These are phyloP conservation scores for Amphipoea oculea DNA, from an alignment of 2,888 invertebrate species.

Conservation along the genomic window DNA sequence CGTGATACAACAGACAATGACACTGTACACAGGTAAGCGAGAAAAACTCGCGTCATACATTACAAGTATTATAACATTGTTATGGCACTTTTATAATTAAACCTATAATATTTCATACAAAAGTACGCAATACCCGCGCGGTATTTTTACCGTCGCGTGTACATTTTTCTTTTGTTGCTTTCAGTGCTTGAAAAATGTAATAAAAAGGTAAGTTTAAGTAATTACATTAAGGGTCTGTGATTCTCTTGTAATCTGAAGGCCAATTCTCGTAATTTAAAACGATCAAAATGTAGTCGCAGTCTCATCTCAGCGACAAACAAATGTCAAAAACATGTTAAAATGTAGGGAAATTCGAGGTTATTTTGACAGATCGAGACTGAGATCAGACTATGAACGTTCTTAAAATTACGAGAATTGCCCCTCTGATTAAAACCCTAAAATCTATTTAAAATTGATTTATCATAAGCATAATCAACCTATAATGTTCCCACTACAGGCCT, in stretches of 20 bases:
- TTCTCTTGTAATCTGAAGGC: conserved; percentile 2
- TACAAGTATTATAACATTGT: conserved; percentile 47
- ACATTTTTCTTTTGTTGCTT: conserved; percentile 33
- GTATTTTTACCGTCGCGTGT: conserved; percentile 31
- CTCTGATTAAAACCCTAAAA: conserved; percentile 8
- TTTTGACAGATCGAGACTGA: no score
- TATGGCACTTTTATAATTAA: conserved; percentile 58
- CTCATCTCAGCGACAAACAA: no score
- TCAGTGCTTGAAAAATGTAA: conserved; percentile 10
- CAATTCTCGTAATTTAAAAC: no score
- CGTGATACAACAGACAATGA: conserved; percentile 65
- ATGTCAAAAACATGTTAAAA: no score
- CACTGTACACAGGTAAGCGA: conserved; percentile 59
- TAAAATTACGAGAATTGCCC: no score
- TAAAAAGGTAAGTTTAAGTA: conserved; percentile 10
- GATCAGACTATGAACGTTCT: no score
- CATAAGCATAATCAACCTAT: not conserved
- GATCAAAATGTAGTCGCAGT: no score
- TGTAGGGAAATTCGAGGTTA: no score
- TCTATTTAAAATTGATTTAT: not conserved
- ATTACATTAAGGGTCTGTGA: not conserved
- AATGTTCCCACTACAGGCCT: not conserved
- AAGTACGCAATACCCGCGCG: conserved; percentile 65
- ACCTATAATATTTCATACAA: conserved; percentile 56
- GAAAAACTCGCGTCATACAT: conserved; percentile 57